Evolutionary conservation across 2,888 invertebrate species (phyloP).

Genomic region (Drosophila niveifrons): DNA sequence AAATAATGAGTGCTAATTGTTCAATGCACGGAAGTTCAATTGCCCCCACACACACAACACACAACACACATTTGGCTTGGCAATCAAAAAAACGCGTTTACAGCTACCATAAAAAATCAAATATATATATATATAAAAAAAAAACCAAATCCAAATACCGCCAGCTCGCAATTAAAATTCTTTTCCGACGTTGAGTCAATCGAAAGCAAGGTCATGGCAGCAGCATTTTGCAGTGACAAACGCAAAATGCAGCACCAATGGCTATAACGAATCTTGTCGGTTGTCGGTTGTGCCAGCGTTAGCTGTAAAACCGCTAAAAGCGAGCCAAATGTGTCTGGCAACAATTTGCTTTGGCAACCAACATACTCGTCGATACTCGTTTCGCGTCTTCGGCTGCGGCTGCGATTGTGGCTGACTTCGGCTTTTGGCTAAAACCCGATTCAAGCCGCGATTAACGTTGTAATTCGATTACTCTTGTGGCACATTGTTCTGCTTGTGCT

Average conservation of each 20-base stretch:
- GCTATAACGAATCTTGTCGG: background rate
- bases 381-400: constrained; percentile 33
- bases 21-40: constrained; percentile 66
- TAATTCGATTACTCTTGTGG: constrained; percentile 79
- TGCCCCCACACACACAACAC: constrained; percentile 29
- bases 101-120: constrained; percentile 8
- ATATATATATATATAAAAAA: background rate
- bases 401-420: constrained; percentile 40
- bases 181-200: constrained; percentile 48
- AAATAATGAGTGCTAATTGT: constrained; percentile 76
- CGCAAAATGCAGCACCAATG: constrained; percentile 47
- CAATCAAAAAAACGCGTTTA: constrained; percentile 32
- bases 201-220: constrained; percentile 77
- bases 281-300: background rate
- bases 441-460: constrained; percentile 76
- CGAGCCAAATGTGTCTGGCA: constrained; percentile 46
- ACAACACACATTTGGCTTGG: constrained; percentile 6
- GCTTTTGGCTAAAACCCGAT: constrained; percentile 67
- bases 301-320: constrained; percentile 46
- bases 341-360: constrained; percentile 58
- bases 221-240: constrained; percentile 59
- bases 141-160: constrained; percentile 16
- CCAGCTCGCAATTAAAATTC: constrained; percentile 63
- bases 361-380: constrained; percentile 56
- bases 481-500: constrained; percentile 75